These are phyloP conservation scores for Catharus fuscescens DNA, from an alignment of 2,113 vertebrate species.

Conservation along the genomic window DNA sequence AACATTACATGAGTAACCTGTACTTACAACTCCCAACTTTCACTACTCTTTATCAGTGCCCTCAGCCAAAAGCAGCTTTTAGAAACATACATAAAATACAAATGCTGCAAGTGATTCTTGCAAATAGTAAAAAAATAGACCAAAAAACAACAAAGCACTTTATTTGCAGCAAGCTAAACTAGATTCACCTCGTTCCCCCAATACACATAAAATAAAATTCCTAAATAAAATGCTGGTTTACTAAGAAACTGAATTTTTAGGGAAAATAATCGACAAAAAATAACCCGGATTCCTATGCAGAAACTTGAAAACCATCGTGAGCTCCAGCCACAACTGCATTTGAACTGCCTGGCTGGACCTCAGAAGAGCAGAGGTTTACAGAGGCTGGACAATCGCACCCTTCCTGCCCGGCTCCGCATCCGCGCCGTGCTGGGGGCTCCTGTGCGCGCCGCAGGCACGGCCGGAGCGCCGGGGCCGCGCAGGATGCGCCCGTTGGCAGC, in stretches of 20 bases:
- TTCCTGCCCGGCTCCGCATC: background rate
- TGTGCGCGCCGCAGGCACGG: accelerated
- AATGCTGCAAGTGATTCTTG: background rate
- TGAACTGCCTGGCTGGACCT: background rate
- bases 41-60: background rate
- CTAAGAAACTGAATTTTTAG: background rate
- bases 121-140: background rate
- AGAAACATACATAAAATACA: background rate
- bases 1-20: background rate
- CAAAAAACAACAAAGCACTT: background rate
- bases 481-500: background rate
- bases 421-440: background rate
- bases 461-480: background rate
- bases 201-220: background rate
- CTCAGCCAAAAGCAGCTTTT: background rate
- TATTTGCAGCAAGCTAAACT: background rate
- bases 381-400: background rate
- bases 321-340: slow-evolving; percentile 11
- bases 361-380: background rate
- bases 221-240: background rate
- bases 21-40: slow-evolving; percentile 13
- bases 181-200: background rate
- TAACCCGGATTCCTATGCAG: background rate
- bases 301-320: background rate
- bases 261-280: accelerated